Percentiles rank a stretch among this genome's conserved stretches.
phyloP scores from a whole-genome alignment of 2,113 vertebrate genomes.

The Megaceryle torquata region DNA sequence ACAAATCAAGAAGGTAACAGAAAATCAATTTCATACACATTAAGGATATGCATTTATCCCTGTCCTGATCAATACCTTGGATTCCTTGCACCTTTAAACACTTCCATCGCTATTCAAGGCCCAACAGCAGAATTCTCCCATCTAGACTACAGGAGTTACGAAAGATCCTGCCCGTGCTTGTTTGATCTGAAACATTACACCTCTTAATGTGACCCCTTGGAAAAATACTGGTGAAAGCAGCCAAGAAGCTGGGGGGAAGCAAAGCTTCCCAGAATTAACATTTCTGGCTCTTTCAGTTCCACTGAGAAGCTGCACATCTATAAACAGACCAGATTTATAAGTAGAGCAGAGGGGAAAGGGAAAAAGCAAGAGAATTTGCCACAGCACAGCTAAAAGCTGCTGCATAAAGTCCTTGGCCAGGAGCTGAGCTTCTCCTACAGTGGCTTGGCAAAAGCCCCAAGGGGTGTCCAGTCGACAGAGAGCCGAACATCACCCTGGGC shows the following conservation, averaged over 20 bases:
- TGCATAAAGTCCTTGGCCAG: neutral
- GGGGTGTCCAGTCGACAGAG: neutral
- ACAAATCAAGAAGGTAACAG: neutral
- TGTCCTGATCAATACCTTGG: neutral
- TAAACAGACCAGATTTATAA: neutral
- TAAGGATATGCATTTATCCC: neutral
- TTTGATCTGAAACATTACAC: slow-evolving; percentile 18
- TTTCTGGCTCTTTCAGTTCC: neutral
- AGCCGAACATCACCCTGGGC: neutral
- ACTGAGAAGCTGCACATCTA: neutral
- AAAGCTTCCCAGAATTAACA: neutral
- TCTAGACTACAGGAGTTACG: neutral
- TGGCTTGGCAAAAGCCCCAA: neutral
- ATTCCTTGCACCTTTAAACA: neutral
- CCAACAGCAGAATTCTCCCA: neutral
- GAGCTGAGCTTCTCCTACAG: neutral
- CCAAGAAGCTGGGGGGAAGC: neutral
- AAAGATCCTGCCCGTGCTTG: neutral
- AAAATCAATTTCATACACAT: neutral
- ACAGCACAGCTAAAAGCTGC: neutral
- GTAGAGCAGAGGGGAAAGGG: neutral
- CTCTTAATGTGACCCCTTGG: slow-evolving; percentile 7
- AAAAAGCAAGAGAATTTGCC: neutral
- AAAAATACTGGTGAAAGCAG: slow-evolving; percentile 52
- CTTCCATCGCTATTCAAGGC: neutral